Base-by-base conservation (phyloP, 1,140 invertebrate species). In the Scaptodrosophila lebanonensis region DNA sequence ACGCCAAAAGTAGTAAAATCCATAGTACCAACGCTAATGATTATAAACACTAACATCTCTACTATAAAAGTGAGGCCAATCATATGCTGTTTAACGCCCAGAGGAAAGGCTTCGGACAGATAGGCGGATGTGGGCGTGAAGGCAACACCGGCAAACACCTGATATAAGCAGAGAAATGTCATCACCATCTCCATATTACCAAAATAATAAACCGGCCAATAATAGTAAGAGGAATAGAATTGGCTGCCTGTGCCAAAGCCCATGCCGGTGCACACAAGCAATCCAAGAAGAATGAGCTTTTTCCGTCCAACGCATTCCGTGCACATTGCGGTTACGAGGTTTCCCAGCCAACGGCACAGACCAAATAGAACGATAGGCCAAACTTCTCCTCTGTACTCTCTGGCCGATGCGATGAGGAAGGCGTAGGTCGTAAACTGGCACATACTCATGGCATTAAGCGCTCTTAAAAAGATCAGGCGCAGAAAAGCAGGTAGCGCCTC, bases 81-180 rank as follows among this genome's bases (percentile, higher is more conserved):
- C 9, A 50, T 75, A 25, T 47, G 66, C 27, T 82, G 69, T 35
- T 79, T 79, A 1, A 79, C 69, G 0, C 47, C 53, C 32, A 82
- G 12, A 1, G 75, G 75, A 66, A 53, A 79, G 1, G 70, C 70
- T 9, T 79, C 75, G 4, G 65, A 8, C 0, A 82, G 13, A 9
- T 79, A 79, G 2, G 47, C 20, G 0, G 75, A 69, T 5, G 57
- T 59, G 30, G 35, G 27, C 1, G 66, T 22, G 11, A 54, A 69
- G 13, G 70, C 75, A 2, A 79, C 1, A 9, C 61, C 69, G 0
- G 76, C 44, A 18, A 70, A 79, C 3, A 75, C 3, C 17, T 54
- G 47, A 12, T 56, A 75, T 1, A 60, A 0, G 29, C 49, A 11
- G 2, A 79, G 0, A 9, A 79, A 11, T 0, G 4, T 0, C 0